Conservation (phyloP, 2,797 vertebrate species). For the Neostethus bicornis region DNA sequence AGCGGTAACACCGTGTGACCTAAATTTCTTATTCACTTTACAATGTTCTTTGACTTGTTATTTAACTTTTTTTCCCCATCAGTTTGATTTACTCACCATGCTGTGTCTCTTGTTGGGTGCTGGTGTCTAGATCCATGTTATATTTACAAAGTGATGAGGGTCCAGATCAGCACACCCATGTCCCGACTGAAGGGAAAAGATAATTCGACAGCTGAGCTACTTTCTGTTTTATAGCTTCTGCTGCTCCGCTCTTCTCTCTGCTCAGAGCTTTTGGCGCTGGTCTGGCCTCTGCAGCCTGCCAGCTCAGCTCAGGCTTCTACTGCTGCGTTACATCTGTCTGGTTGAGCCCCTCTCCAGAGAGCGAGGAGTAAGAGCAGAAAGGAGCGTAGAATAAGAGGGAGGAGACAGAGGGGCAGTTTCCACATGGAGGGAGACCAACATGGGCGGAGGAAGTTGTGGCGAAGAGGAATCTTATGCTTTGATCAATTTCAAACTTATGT, state of each 20-base stretch:
- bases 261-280: conserved; percentile 61
- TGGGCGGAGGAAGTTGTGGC: conserved; percentile 43
- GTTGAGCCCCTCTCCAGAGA: conserved; percentile 75
- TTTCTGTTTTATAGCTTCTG: conserved; percentile 17
- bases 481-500: conserved; percentile 81
- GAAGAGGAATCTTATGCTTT: conserved; percentile 61
- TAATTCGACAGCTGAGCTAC: conserved; percentile 7
- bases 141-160: conserved; percentile 62
- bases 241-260: conserved; percentile 19
- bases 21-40: conserved; percentile 13
- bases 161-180: conserved; percentile 52
- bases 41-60: conserved; percentile 20
- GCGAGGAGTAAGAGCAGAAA: conserved; percentile 32
- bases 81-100: conserved; percentile 83
- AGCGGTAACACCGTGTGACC: conserved; percentile 50
- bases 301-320: conserved; percentile 80
- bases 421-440: conserved; percentile 32
- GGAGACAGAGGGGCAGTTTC: conserved; percentile 57
- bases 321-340: conserved; percentile 88
- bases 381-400: conserved; percentile 44
- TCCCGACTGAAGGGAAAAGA: conserved; percentile 42
- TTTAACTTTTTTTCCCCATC: conserved; percentile 13
- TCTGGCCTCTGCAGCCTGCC: conserved; percentile 68
- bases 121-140: conserved; percentile 87
- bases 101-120: conserved; percentile 81